Conservation (phyloP, 2,888 invertebrate species). For the Acronicta alni region DNA sequence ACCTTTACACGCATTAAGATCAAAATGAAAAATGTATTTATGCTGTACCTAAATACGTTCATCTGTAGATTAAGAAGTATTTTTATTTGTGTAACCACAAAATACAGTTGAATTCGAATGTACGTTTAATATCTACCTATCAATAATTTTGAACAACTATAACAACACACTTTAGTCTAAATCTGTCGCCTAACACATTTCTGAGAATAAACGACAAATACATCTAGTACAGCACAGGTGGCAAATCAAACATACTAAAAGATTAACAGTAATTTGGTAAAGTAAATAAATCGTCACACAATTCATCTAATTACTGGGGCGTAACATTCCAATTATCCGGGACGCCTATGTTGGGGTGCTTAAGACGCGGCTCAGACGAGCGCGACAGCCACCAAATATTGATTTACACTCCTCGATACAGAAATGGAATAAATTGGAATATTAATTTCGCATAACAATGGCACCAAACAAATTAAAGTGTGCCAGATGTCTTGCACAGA, state of each 20-base stretch:
- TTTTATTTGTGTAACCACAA: too few relatives aligned
- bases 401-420: constrained; percentile 85
- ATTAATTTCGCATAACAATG: constrained; percentile 89
- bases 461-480: constrained; percentile 87
- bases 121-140: too few relatives aligned
- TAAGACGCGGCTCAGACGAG: constrained; percentile 59
- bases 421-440: constrained; percentile 89
- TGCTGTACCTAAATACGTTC: too few relatives aligned
- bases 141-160: too few relatives aligned
- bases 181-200: too few relatives aligned
- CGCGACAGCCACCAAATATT: constrained; percentile 82
- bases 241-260: constrained; percentile 20
- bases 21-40: too few relatives aligned
- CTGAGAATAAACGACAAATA: background rate
- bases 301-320: constrained; percentile 68
- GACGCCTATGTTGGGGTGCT: constrained; percentile 51
- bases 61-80: too few relatives aligned
- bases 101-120: too few relatives aligned
- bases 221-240: constrained; percentile 10
- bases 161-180: too few relatives aligned
- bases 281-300: constrained; percentile 61
- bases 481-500: constrained; percentile 86
- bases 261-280: constrained; percentile 39
- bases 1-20: too few relatives aligned
- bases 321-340: constrained; percentile 72